A percentile compares a stretch with the other conserved stretches of the same genome.
phyloP scores from a whole-genome alignment of 2,113 vertebrate species.

The Candoia aspera region DNA sequence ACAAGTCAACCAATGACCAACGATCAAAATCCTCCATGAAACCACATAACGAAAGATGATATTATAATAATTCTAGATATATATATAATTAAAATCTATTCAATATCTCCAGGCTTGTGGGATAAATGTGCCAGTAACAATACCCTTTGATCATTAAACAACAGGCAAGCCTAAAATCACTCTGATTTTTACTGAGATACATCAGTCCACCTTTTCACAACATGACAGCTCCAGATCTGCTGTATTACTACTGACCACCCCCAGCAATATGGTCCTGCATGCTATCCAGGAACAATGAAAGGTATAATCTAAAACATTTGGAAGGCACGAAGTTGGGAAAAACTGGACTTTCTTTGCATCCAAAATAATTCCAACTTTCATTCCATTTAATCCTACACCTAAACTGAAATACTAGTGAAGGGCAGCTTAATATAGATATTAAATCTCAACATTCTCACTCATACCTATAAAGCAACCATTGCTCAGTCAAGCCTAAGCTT shows the following conservation, averaged over 20 bases:
- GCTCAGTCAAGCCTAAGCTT: slow-evolving; percentile 93
- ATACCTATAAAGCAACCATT: slow-evolving; percentile 81
- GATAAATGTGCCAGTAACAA: neutral
- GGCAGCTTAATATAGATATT: slow-evolving; percentile 36
- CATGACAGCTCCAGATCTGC: neutral
- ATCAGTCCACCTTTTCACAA: neutral
- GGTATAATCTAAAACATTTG: neutral
- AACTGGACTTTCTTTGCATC: slow-evolving; percentile 9
- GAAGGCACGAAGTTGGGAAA: neutral
- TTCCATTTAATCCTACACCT: slow-evolving; percentile 37
- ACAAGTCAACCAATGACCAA: neutral
- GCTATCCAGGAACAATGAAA: neutral
- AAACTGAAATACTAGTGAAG: slow-evolving; percentile 44
- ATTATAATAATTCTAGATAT: neutral
- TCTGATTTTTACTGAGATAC: slow-evolving; percentile 48
- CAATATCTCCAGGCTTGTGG: neutral
- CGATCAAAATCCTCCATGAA: neutral
- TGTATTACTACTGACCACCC: neutral
- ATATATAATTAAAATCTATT: neutral
- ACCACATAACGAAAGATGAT: neutral
- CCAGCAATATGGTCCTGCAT: neutral
- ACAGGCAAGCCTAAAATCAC: neutral
- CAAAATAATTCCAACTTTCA: slow-evolving; percentile 5
- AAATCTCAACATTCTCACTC: slow-evolving; percentile 46
- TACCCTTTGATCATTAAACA: rapidly evolving